Evolutionary conservation across 2,797 vertebrate species (phyloP).

Genomic region (Siniperca scherzeri): DNA sequence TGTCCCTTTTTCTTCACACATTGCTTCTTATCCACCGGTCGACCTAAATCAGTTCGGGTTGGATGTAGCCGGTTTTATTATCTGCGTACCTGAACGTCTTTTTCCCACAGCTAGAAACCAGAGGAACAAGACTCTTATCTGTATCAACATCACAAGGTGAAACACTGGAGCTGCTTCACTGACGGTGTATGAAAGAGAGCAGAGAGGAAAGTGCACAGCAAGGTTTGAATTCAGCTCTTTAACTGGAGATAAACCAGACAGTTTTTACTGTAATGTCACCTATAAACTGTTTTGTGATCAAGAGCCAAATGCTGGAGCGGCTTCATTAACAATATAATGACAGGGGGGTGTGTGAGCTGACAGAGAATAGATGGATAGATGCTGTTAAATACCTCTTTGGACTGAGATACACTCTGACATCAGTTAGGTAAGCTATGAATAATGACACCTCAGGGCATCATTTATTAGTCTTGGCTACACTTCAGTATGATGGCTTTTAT

Average conservation of each 20-base stretch:
- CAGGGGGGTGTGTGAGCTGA: background rate
- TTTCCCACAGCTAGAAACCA: constrained; percentile 20
- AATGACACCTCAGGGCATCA: background rate
- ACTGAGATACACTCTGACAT: background rate
- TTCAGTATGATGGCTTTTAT: background rate
- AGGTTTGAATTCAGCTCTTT: too few relatives aligned
- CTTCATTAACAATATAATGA: background rate
- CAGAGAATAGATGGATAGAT: background rate
- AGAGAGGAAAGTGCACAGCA: background rate
- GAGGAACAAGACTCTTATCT: constrained; percentile 19
- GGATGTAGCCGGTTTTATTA: background rate
- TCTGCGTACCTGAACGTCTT: background rate
- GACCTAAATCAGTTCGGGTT: too few relatives aligned
- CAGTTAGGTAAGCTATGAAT: background rate
- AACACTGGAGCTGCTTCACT: background rate
- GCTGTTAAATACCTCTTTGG: background rate
- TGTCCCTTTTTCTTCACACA: background rate
- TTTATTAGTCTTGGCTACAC: background rate
- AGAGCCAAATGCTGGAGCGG: background rate
- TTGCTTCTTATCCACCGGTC: background rate
- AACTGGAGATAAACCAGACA: background rate
- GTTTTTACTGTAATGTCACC: background rate
- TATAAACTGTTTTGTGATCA: background rate
- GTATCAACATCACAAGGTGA: background rate
- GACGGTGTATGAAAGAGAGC: background rate